These are phyloP conservation scores for Rhyzopertha dominica DNA, from an alignment of 1,140 invertebrate genomes.

Conservation along the genomic window DNA sequence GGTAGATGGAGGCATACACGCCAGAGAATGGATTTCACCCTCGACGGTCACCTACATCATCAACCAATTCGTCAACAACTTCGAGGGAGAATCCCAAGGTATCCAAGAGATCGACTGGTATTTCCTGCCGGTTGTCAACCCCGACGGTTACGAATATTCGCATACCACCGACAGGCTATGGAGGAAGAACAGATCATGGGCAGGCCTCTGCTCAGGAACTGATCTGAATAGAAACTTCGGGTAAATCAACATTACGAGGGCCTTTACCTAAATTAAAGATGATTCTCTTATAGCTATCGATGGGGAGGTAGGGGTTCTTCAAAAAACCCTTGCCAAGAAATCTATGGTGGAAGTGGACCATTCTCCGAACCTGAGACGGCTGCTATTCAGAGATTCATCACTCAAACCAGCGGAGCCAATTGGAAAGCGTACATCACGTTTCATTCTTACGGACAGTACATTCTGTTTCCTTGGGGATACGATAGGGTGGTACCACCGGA, in stretches of 20 bases:
- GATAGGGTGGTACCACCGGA: slow-evolving; percentile 63
- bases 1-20: slow-evolving; percentile 77
- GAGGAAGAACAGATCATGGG: slow-evolving; percentile 71
- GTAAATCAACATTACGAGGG: too few relatives aligned
- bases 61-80: slow-evolving; percentile 71
- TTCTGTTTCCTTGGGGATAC: slow-evolving; percentile 81
- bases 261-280: background rate
- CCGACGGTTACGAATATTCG: slow-evolving; percentile 83
- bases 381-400: slow-evolving; percentile 60
- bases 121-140: slow-evolving; percentile 75
- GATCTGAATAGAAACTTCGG: slow-evolving; percentile 81
- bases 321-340: slow-evolving; percentile 85
- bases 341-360: slow-evolving; percentile 77
- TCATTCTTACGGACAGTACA: slow-evolving; percentile 86
- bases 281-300: slow-evolving; percentile 53
- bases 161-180: slow-evolving; percentile 71
- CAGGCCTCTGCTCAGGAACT: slow-evolving; percentile 61
- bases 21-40: slow-evolving; percentile 87
- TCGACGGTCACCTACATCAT: slow-evolving; percentile 80
- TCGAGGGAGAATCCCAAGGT: slow-evolving; percentile 59
- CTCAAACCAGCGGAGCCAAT: slow-evolving; percentile 45
- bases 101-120: slow-evolving; percentile 79
- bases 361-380: slow-evolving; percentile 91
- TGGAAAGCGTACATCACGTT: slow-evolving; percentile 75
- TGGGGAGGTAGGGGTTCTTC: slow-evolving; percentile 79